Percentiles rank a stretch among this genome's conserved stretches.
phyloP scores from a whole-genome alignment of 2,113 vertebrate species.

The Tiliqua scincoides region DNA sequence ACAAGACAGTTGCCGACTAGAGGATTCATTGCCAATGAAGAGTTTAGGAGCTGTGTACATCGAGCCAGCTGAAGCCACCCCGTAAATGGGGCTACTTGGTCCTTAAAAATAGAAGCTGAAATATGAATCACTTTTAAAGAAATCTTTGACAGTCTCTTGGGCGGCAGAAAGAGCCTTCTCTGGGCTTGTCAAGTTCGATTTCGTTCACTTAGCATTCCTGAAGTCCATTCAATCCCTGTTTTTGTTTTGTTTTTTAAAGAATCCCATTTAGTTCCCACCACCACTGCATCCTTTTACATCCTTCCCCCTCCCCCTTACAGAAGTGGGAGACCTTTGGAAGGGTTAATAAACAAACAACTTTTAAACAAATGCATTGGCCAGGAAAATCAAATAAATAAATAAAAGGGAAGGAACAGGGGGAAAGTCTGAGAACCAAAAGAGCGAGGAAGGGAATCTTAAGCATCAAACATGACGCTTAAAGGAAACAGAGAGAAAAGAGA shows the following conservation, averaged over 20 bases:
- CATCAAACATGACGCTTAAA: background rate
- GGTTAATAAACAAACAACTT: constrained; percentile 47
- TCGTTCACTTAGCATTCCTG: background rate
- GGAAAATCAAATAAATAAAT: background rate
- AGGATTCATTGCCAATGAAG: background rate
- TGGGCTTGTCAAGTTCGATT: background rate
- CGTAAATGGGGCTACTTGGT: background rate
- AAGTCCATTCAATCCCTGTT: background rate
- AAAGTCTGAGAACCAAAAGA: constrained; percentile 39
- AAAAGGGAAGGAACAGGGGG: background rate
- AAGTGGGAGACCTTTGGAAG: constrained; percentile 7
- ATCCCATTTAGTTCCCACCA: background rate
- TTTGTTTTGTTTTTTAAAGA: background rate
- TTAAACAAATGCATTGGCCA: background rate
- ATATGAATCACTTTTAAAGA: background rate
- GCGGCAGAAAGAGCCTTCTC: background rate
- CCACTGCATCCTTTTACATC: constrained; percentile 16
- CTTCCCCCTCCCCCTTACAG: background rate
- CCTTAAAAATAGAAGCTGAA: background rate
- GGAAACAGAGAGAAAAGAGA: constrained; percentile 31
- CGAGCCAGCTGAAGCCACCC: background rate
- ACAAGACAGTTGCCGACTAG: background rate
- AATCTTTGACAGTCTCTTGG: background rate
- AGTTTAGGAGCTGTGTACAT: background rate
- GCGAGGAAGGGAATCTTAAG: accelerated